phyloP scores from a whole-genome alignment of 2,888 invertebrate species.

The Cosmorhoe ocellata region DNA sequence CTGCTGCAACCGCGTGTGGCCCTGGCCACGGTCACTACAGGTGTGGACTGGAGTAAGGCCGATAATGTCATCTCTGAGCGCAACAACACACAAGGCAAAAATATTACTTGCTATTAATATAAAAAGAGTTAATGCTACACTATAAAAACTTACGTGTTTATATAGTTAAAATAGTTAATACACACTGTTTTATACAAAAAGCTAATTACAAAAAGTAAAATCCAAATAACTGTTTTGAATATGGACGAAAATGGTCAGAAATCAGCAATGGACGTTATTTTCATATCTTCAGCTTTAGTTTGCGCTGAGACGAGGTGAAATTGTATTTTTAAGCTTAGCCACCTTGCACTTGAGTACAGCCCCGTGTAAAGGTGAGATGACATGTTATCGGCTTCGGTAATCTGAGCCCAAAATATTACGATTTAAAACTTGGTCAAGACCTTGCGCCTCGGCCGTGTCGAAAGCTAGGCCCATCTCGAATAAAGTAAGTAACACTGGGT shows the following conservation, averaged over 20 bases:
- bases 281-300: no score
- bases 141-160: no score
- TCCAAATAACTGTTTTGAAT: no score
- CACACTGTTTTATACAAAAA: no score
- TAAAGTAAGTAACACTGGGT: constrained; percentile 63
- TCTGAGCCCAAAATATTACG: constrained; percentile 82
- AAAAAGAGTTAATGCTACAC: no score
- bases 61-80: background rate
- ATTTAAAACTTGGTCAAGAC: constrained; percentile 81
- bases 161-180: no score
- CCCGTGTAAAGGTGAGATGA: constrained; percentile 77
- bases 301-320: no score
- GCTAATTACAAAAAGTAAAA: no score
- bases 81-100: background rate
- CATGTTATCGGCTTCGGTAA: constrained; percentile 76
- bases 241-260: no score
- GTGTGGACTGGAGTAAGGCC: constrained; percentile 52
- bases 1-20: constrained; percentile 70
- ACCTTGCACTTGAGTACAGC: constrained; percentile 42
- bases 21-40: constrained; percentile 63
- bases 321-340: no score
- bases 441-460: constrained; percentile 54
- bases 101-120: no score
- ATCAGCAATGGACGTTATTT: no score
- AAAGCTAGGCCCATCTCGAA: constrained; percentile 56